Evolutionary conservation across 2,113 vertebrate genomes (phyloP).

Genomic region (Nanorana parkeri): DNA sequence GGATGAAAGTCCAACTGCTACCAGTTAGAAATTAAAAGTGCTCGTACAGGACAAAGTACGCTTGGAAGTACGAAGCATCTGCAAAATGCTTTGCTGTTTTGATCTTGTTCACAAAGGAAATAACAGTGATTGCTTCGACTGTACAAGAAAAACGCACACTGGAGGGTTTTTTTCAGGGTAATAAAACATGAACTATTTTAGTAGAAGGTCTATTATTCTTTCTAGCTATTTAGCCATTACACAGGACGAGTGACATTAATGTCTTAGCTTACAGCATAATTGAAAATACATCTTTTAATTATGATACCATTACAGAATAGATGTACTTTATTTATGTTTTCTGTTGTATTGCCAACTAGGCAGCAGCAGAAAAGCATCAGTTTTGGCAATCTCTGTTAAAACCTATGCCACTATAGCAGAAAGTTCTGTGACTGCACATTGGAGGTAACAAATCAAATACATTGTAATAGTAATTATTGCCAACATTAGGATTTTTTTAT

Average conservation of each 20-base stretch:
- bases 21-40: background rate
- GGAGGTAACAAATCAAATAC: no score
- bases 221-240: background rate
- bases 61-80: slow-evolving; percentile 16
- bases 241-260: background rate
- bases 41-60: slow-evolving; percentile 23
- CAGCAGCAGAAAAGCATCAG: no score
- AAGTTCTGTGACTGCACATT: no score
- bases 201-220: slow-evolving; percentile 8
- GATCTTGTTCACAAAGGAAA: slow-evolving; percentile 5
- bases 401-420: no score
- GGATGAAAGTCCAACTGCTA: slow-evolving; percentile 29
- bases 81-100: background rate
- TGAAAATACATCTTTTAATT: background rate
- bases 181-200: background rate
- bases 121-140: slow-evolving; percentile 28
- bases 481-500: no score
- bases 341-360: no score
- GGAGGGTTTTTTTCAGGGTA: background rate
- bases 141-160: background rate
- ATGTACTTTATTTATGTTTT: no score
- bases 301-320: background rate
- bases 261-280: background rate
- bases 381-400: no score
- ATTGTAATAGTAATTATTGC: no score